Evolutionary conservation across 2,113 vertebrate species (phyloP).

Genomic region (Pseudonaja textilis): DNA sequence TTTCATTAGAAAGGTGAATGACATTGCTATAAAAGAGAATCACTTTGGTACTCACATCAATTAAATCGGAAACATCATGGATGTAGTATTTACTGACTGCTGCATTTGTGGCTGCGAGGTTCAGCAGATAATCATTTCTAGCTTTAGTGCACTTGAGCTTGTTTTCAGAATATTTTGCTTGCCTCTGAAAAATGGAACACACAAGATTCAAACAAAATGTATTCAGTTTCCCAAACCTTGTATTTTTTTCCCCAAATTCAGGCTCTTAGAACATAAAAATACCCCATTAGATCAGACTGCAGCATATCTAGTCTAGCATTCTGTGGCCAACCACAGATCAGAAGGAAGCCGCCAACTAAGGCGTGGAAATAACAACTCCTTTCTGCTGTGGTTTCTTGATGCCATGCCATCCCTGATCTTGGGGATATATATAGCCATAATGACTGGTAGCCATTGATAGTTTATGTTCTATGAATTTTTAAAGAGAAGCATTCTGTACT

Average conservation of each 20-base stretch:
- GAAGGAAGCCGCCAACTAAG: background rate
- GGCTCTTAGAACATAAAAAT: background rate
- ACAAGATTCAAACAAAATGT: constrained; percentile 8
- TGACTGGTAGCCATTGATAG: background rate
- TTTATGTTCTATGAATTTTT: background rate
- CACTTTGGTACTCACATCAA: constrained; percentile 82
- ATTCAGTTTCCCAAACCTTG: background rate
- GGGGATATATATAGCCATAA: background rate
- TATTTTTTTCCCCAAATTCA: background rate
- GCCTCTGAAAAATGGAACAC: constrained; percentile 75
- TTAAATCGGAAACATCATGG: constrained; percentile 95
- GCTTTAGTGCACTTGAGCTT: constrained; percentile 98
- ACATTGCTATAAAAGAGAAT: background rate
- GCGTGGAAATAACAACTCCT: background rate
- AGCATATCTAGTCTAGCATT: background rate
- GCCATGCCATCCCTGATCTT: background rate
- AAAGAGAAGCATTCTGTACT: background rate
- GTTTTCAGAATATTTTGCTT: constrained; percentile 98
- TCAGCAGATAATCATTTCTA: constrained; percentile 94
- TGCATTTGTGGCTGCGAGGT: constrained; percentile 91
- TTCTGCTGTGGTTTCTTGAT: background rate
- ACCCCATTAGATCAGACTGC: background rate
- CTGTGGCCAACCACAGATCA: background rate
- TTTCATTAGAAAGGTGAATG: rapidly evolving
- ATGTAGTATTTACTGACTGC: constrained; percentile 98